Base-by-base conservation (phyloP, 2,888 invertebrate species). In the Corythucha ciliata region DNA sequence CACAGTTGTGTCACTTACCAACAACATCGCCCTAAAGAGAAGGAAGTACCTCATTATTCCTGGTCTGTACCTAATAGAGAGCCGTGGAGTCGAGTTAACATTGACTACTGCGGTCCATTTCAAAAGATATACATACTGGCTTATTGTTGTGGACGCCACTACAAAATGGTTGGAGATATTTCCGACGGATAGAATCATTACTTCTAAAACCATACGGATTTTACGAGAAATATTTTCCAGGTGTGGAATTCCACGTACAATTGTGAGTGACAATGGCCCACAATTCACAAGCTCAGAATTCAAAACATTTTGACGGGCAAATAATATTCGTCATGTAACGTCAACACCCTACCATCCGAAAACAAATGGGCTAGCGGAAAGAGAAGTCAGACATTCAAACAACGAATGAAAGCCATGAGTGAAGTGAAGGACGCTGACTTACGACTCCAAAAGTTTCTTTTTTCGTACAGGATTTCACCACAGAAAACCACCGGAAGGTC, bases 351-450 rank as follows among this genome's bases (percentile, higher is more conserved):
- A 58, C 21, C 59, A 57, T 40, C 58, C 58, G 14, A 45, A 56
- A 33, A 57, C 58, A 16, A 63, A 63, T 48, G 61, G 34, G 18
- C 58, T 59, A 46, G 61, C 60, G 2, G 62, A 63, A 54, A 54
- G 60, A 25, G 59, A 57, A 39, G 59, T 62, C 3, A 59, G 61
- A 60, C 57, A 8, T 48, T 61, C 34, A 62, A 62, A 51, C 34
- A 52, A 41, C 14, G 37, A 18, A 41, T 58, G 16, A 39, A 37
- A 24, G 44, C 53, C 10, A 12, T 51, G 16, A 16, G 33, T 40
- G 37, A 27, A 4, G 22, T 32, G 34, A 47, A 29, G 41, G 53
- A 52, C 36, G 48, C 49, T 33, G 53, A 53, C 29, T 53, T 44
- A 37, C 54, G 50, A 50, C 52, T 44, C 36, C 39, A 48, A 16